Conservation (phyloP, 2,888 invertebrate genomes). For the Agriotes lineatus region DNA sequence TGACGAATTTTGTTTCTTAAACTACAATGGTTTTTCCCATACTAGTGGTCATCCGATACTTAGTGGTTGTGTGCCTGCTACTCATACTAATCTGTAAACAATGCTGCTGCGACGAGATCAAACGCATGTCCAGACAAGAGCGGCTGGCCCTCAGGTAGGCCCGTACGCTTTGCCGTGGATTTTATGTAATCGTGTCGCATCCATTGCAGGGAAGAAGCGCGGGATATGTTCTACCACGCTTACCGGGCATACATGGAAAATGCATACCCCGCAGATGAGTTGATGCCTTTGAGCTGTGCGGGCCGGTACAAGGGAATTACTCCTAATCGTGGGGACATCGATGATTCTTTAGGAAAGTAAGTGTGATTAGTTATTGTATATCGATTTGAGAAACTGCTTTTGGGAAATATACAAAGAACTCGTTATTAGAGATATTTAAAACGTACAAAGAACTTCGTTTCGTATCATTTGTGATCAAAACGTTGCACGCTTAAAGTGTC, state of each 20-base stretch:
- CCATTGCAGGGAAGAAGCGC: conserved; percentile 87
- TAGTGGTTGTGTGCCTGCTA: conserved; percentile 33
- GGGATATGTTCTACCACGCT: conserved; percentile 97
- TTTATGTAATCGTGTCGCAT: too few relatives aligned
- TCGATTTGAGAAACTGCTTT: too few relatives aligned
- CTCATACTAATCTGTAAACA: conserved; percentile 11
- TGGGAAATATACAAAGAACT: too few relatives aligned
- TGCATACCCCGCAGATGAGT: conserved; percentile 98
- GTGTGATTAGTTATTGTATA: conserved; percentile 59
- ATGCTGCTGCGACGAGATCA: conserved; percentile 49
- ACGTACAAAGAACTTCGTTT: too few relatives aligned
- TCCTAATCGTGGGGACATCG: conserved; percentile 94
- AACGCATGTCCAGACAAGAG: conserved; percentile 75
- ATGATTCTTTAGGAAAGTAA: conserved; percentile 97
- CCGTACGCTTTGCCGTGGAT: neutral
- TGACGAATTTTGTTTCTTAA: conserved; percentile 53
- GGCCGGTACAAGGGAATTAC: conserved; percentile 92
- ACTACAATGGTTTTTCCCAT: conserved; percentile 50
- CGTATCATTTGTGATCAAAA: too few relatives aligned
- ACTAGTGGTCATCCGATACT: conserved; percentile 47
- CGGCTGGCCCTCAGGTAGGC: conserved; percentile 75
- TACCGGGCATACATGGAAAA: conserved; percentile 96
- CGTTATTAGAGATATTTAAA: too few relatives aligned
- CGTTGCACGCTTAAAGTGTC: too few relatives aligned
- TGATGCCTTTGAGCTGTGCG: conserved; percentile 96